Conservation (phyloP, 2,113 vertebrate species). For the Erythrocercus mccallii region DNA sequence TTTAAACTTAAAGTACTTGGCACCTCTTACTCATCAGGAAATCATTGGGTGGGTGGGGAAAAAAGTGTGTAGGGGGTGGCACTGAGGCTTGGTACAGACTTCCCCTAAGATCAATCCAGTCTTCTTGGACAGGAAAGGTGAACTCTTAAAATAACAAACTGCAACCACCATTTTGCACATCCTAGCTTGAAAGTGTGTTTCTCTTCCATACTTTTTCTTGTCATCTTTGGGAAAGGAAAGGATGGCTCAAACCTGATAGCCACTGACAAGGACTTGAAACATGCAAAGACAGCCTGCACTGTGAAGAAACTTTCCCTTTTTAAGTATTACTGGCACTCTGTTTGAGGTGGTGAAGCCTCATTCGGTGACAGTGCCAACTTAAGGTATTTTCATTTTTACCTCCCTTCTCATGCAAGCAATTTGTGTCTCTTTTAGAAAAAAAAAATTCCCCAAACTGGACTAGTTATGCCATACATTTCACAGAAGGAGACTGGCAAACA, state of each 20-base stretch:
- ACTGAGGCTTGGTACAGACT: background rate
- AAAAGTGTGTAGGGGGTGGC: too few species aligned
- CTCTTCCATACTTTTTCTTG: background rate
- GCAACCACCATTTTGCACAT: background rate
- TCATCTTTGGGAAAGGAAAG: background rate
- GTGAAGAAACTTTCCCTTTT: background rate
- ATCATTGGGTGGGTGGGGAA: rapidly evolving
- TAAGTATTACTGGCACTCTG: background rate
- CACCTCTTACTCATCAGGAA: background rate
- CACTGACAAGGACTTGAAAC: background rate
- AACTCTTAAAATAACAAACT: background rate
- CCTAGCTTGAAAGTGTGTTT: background rate
- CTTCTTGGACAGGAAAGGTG: background rate
- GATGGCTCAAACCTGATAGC: background rate
- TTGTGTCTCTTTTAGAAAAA: background rate
- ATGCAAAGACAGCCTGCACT: background rate
- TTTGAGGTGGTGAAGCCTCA: background rate
- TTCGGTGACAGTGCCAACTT: background rate
- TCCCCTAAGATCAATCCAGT: background rate
- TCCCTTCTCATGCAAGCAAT: background rate
- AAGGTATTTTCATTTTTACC: background rate
- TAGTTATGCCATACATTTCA: background rate
- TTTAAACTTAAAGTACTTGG: background rate
- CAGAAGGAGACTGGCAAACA: background rate
- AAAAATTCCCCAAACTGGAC: background rate